A percentile compares a stretch with the other conserved stretches of the same genome.
phyloP scores from a whole-genome alignment of 2,797 vertebrate species.

The Eulemur mongoz region DNA sequence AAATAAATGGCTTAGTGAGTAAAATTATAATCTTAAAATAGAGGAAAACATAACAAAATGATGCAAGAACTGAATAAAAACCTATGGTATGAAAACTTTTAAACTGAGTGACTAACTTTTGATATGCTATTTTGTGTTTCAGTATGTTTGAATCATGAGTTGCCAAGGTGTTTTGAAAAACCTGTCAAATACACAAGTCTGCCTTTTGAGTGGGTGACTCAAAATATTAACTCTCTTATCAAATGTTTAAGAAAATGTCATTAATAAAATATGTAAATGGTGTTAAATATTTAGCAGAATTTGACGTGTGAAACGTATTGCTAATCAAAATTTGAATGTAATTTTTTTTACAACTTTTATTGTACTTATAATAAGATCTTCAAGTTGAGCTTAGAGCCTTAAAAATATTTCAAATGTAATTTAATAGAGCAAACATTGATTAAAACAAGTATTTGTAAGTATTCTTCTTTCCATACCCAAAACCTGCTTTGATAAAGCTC shows the following conservation, averaged over 20 bases:
- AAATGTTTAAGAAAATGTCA: constrained; percentile 37
- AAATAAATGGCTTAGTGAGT: not conserved
- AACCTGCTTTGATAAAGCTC: not conserved
- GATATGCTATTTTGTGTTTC: not conserved
- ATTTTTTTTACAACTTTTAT: not conserved
- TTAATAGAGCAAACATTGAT: constrained; percentile 10
- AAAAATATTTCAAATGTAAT: not conserved
- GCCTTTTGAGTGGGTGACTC: not conserved
- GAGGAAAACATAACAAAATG: not conserved
- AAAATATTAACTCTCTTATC: not conserved
- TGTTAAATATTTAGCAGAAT: not conserved
- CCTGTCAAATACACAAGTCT: not conserved
- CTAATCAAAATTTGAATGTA: not conserved
- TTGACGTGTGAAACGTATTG: not conserved
- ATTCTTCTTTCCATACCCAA: not conserved
- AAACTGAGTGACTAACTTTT: not conserved
- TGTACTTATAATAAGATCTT: not conserved
- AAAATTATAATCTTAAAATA: not conserved
- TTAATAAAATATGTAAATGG: not conserved
- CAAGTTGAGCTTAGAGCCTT: not conserved
- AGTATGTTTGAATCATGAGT: not conserved
- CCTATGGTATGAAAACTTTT: not conserved
- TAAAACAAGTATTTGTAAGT: not conserved
- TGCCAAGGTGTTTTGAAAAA: not conserved
- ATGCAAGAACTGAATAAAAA: not conserved